Evolutionary conservation across 2,888 invertebrate genomes (phyloP).

Genomic region (Dolomedes plantarius): DNA sequence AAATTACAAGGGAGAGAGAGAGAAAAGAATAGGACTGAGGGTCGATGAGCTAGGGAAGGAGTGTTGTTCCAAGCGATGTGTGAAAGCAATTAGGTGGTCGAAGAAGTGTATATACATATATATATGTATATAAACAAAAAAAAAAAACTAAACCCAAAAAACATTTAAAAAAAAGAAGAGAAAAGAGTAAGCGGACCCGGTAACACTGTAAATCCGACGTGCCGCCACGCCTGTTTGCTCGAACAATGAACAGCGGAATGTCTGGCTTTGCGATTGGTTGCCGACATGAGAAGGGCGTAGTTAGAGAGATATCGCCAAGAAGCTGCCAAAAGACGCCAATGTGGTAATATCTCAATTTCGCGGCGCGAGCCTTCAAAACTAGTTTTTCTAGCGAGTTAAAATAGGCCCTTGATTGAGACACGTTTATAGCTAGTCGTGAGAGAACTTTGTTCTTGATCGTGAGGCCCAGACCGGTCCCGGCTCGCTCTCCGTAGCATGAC

Average conservation of each 20-base stretch:
- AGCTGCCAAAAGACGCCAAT: constrained; percentile 25
- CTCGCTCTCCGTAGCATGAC: constrained; percentile 1
- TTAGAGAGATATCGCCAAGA: constrained; percentile 21
- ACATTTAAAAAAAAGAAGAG: constrained; percentile 16
- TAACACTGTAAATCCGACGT: constrained; percentile 63
- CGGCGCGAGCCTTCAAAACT: constrained; percentile 36
- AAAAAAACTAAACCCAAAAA: too few species aligned
- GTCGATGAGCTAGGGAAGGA: background rate
- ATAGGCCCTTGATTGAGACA: constrained; percentile 4
- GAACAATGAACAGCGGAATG: constrained; percentile 34
- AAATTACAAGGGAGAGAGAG: background rate
- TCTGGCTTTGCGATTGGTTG: constrained; percentile 31
- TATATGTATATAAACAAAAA: too few species aligned
- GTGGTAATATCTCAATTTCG: constrained; percentile 47
- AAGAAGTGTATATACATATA: constrained; percentile 16
- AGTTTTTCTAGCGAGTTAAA: constrained; percentile 25
- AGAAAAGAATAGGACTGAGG: background rate
- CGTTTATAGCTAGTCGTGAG: background rate
- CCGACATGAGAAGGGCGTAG: constrained; percentile 24
- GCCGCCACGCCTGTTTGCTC: constrained; percentile 63
- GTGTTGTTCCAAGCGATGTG: constrained; percentile 32
- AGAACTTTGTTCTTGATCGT: constrained; percentile 5
- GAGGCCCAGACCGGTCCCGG: constrained; percentile 1
- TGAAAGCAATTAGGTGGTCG: constrained; percentile 52
- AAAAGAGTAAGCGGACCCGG: constrained; percentile 24